These are phyloP conservation scores for Brachionus manjavacas DNA, from an alignment of 1,140 invertebrate genomes.

Conservation along the genomic window DNA sequence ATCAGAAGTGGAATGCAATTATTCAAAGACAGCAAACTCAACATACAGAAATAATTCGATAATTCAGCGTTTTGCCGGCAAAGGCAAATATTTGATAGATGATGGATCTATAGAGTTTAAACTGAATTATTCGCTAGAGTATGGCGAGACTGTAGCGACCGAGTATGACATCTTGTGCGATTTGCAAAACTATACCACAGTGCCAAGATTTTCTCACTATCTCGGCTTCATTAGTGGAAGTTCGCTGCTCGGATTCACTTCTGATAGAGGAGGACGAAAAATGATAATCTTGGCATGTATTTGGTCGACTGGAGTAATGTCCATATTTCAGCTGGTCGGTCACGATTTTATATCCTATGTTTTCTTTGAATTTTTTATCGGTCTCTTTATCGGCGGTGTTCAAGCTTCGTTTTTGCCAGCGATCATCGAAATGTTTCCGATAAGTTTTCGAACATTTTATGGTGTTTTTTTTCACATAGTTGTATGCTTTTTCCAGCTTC, in stretches of 20 bases:
- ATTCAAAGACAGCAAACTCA: background rate
- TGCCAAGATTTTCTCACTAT: background rate
- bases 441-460: conserved; percentile 22
- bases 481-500: conserved; percentile 7
- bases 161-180: conserved; percentile 12
- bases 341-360: conserved; percentile 40
- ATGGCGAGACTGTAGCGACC: conserved; percentile 14
- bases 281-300: conserved; percentile 30
- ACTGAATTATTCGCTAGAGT: background rate
- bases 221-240: conserved; percentile 2
- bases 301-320: conserved; percentile 9
- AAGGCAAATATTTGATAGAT: background rate
- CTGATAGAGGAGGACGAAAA: conserved; percentile 40
- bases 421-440: conserved; percentile 43
- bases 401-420: conserved; percentile 5
- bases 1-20: background rate
- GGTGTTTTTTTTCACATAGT: conserved; percentile 15
- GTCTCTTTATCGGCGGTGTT: conserved; percentile 25
- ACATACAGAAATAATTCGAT: background rate
- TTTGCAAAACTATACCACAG: background rate
- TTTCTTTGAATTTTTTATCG: conserved; percentile 40
- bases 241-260: conserved; percentile 1
- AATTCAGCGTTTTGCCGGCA: background rate
- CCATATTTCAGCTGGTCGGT: conserved; percentile 41
- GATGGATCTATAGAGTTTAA: background rate